Conservation (phyloP, 2,113 vertebrate genomes). For the Pseudopodoces humilis region DNA sequence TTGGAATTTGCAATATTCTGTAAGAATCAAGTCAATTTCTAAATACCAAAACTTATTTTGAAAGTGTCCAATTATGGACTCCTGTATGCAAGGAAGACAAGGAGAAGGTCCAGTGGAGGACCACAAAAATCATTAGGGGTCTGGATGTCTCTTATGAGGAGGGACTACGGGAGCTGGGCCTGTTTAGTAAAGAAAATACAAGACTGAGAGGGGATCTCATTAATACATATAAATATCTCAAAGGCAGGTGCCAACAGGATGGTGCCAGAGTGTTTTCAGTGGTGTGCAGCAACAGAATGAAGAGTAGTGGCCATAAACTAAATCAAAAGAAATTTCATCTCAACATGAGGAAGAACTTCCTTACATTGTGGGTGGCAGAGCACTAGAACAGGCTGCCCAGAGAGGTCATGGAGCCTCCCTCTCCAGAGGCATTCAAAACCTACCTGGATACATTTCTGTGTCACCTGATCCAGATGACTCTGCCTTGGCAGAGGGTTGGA, state of each 20-base stretch:
- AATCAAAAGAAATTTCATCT: not conserved
- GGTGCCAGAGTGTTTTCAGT: not conserved
- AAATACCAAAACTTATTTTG: not conserved
- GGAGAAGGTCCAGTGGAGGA: not conserved
- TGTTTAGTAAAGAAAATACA: not conserved
- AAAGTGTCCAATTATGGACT: not conserved
- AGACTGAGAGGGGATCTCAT: not conserved
- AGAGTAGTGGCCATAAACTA: not conserved
- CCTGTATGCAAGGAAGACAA: not conserved
- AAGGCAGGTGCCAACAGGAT: not conserved
- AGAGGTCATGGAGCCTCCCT: rapidly evolving
- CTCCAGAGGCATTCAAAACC: not conserved
- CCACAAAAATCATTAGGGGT: not conserved
- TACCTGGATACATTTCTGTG: not conserved
- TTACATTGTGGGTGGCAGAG: rapidly evolving
- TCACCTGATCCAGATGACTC: not conserved
- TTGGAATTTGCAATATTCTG: not conserved
- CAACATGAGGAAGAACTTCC: not conserved
- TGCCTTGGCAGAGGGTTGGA: not conserved
- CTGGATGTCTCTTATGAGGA: not conserved
- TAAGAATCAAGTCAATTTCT: not conserved
- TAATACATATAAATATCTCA: not conserved
- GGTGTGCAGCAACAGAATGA: rapidly evolving
- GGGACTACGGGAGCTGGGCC: not conserved
- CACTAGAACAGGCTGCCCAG: not conserved